phyloP scores from a whole-genome alignment of 2,113 vertebrate species.

The Percina caprodes region DNA sequence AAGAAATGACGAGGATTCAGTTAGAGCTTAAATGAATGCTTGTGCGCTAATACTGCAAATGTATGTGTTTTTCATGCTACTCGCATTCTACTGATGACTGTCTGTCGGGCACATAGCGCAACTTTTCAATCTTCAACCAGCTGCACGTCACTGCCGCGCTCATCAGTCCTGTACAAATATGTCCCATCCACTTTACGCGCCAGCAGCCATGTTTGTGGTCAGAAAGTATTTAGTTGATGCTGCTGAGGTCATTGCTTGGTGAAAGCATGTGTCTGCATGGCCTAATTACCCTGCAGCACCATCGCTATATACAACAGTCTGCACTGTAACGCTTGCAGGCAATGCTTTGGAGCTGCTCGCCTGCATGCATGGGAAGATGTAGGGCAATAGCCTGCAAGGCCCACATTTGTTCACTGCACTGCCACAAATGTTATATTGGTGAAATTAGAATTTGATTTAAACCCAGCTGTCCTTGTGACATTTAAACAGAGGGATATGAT shows the following conservation, averaged over 20 bases:
- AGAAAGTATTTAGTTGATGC: conserved; percentile 58
- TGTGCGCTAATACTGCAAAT: conserved; percentile 5
- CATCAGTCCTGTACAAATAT: conserved; percentile 44
- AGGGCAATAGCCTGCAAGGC: conserved; percentile 58
- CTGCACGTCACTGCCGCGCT: conserved; percentile 51
- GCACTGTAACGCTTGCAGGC: conserved; percentile 64
- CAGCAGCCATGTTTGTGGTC: conserved; percentile 53
- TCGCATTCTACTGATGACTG: conserved; percentile 39
- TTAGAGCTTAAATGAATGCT: conserved; percentile 7
- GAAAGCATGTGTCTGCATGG: conserved; percentile 61
- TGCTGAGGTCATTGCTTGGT: conserved; percentile 64
- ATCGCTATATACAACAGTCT: conserved; percentile 44
- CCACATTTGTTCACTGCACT: conserved; percentile 50
- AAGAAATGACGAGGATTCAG: background rate
- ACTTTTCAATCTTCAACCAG: conserved; percentile 43
- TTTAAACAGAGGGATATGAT: conserved; percentile 44
- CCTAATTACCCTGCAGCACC: conserved; percentile 70
- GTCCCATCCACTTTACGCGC: conserved; percentile 21
- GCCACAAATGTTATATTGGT: conserved; percentile 48
- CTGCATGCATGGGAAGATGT: conserved; percentile 49
- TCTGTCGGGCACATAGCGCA: background rate
- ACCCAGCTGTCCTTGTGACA: conserved; percentile 45
- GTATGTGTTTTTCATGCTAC: conserved; percentile 5
- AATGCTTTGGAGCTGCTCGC: conserved; percentile 56
- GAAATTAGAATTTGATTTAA: conserved; percentile 61